Evolutionary conservation across 2,113 vertebrate species (phyloP).

Genomic region (Chrysochloris asiatica): DNA sequence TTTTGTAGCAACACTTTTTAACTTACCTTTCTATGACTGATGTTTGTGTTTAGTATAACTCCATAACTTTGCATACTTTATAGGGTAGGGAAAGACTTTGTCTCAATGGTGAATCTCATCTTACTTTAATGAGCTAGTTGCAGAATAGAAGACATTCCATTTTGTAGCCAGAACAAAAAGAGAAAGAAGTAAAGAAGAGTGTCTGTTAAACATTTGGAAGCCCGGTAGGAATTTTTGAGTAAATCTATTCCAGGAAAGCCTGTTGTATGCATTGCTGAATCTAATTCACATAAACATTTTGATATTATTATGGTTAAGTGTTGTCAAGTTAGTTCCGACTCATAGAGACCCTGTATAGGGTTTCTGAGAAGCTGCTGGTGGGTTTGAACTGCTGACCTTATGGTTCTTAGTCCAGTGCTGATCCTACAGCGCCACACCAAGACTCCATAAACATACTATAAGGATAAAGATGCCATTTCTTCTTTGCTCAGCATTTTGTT

Average conservation of each 20-base stretch:
- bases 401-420: no score
- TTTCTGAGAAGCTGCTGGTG: no score
- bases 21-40: no score
- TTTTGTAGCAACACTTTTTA: no score
- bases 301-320: no score
- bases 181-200: background rate
- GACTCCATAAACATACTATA: background rate
- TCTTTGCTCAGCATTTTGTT: constrained; percentile 38
- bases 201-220: background rate
- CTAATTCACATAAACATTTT: no score
- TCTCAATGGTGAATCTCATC: constrained; percentile 14
- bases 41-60: constrained; percentile 39
- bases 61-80: constrained; percentile 28
- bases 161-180: constrained; percentile 23
- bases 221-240: background rate
- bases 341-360: no score
- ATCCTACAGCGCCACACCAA: no score
- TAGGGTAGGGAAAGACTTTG: background rate
- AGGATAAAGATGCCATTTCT: constrained; percentile 47
- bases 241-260: background rate
- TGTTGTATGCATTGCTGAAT: background rate
- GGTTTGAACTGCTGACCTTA: no score
- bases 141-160: constrained; percentile 15
- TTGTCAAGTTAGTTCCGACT: no score
- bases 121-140: constrained; percentile 31